A percentile compares a stretch with the other conserved stretches of the same genome.
These are phyloP conservation scores for Grapholita molesta DNA, from an alignment of 1,140 invertebrate genomes.

Conservation along the genomic window DNA sequence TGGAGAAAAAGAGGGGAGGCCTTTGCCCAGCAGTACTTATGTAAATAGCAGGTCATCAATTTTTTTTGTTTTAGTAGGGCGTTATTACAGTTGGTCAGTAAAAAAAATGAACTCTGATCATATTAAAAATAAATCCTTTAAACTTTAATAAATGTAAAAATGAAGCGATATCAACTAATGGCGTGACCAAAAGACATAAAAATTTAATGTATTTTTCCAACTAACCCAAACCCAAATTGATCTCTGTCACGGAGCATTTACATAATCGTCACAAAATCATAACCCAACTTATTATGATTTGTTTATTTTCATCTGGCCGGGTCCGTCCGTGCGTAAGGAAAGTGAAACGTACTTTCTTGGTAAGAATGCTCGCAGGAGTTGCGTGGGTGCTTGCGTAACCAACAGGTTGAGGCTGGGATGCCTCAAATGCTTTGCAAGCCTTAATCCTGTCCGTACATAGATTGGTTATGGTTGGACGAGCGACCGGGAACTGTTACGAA, in stretches of 20 bases:
- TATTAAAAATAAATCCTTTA: too few species aligned
- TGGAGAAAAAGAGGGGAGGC: too few species aligned
- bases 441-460: constrained; percentile 1
- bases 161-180: too few species aligned
- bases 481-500: background rate
- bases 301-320: background rate
- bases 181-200: too few species aligned
- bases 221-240: too few species aligned
- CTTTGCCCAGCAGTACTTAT: too few species aligned
- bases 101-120: too few species aligned
- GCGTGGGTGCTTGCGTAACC: background rate
- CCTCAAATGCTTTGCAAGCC: background rate
- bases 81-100: too few species aligned
- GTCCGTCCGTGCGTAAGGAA: constrained; percentile 10
- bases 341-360: constrained; percentile 13
- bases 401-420: constrained; percentile 4
- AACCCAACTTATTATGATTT: background rate
- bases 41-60: too few species aligned
- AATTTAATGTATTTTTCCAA: too few species aligned
- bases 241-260: background rate
- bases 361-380: constrained; percentile 12
- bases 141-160: too few species aligned
- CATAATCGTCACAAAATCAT: background rate
- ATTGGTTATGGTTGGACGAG: background rate
- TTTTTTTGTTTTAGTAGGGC: too few species aligned